Percentiles rank a stretch among this genome's conserved stretches.
phyloP scores from a whole-genome alignment of 2,888 invertebrate species.

The Apocheima hispidaria region DNA sequence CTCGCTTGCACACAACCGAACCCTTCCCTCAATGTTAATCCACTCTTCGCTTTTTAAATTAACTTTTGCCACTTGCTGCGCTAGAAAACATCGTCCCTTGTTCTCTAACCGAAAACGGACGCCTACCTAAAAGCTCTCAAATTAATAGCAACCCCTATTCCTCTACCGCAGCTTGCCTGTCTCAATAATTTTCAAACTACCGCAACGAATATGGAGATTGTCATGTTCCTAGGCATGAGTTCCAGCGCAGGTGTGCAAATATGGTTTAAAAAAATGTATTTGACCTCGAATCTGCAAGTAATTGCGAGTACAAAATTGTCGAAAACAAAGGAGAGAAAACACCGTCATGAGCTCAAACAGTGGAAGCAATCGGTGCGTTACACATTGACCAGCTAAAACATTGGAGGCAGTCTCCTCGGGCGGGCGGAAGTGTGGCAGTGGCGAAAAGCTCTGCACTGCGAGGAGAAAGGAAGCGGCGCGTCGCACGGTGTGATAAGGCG shows the following conservation, averaged over 20 bases:
- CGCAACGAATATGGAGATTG: conserved; percentile 27
- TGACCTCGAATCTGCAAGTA: conserved; percentile 24
- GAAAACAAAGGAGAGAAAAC: conserved; percentile 8
- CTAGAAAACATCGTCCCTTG: conserved; percentile 46
- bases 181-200: conserved; percentile 37
- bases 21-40: conserved; percentile 45
- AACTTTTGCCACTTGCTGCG: conserved; percentile 37
- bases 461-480: conserved; percentile 84
- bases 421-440: conserved; percentile 83
- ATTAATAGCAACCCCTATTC: conserved; percentile 38
- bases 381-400: conserved; percentile 76
- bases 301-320: conserved; percentile 5
- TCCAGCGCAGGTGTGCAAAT: conserved; percentile 24
- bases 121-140: conserved; percentile 35
- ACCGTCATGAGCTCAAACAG: conserved; percentile 49
- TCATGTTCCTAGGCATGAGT: conserved; percentile 24
- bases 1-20: conserved; percentile 65
- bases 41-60: conserved; percentile 32
- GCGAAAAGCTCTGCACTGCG: conserved; percentile 85
- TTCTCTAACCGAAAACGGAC: conserved; percentile 33
- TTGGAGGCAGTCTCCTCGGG: conserved; percentile 72
- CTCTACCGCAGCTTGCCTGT: conserved; percentile 34
- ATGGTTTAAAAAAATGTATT: conserved; percentile 29
- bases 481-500: conserved; percentile 82
- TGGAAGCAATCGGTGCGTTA: conserved; percentile 67